Percentiles rank a stretch among this genome's conserved stretches.
These are phyloP conservation scores for Sparidentex hasta DNA, from an alignment of 2,797 vertebrate species.

Conservation along the genomic window DNA sequence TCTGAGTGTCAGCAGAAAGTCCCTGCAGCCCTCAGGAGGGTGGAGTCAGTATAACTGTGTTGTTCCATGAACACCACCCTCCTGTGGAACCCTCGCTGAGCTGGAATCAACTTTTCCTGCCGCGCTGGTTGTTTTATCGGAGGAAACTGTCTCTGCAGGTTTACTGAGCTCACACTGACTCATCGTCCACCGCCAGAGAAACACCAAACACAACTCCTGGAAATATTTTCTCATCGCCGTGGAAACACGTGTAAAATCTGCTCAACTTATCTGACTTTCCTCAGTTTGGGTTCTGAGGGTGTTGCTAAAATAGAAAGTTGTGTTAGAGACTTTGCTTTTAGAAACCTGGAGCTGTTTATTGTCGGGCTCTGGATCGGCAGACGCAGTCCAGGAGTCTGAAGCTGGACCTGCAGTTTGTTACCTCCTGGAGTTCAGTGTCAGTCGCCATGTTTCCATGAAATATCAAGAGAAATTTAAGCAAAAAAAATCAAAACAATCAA, in stretches of 20 bases:
- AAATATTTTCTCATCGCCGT: not conserved
- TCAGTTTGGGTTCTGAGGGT: not conserved
- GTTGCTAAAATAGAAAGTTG: conserved; percentile 1
- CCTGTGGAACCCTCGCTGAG: too few relatives aligned
- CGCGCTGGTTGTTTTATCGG: not conserved
- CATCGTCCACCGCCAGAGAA: not conserved
- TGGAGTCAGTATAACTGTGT: too few relatives aligned
- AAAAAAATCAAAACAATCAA: too few relatives aligned
- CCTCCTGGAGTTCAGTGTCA: too few relatives aligned
- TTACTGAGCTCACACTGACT: not conserved
- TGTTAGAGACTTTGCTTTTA: not conserved
- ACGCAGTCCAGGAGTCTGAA: too few relatives aligned
- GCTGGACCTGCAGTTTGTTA: too few relatives aligned
- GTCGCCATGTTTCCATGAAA: too few relatives aligned
- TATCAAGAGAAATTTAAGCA: too few relatives aligned
- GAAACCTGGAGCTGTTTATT: not conserved
- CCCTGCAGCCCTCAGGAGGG: too few relatives aligned
- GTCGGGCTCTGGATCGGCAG: too few relatives aligned
- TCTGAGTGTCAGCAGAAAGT: too few relatives aligned
- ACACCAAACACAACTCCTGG: not conserved
- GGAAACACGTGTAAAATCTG: not conserved
- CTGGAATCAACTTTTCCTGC: not conserved
- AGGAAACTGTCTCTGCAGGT: not conserved
- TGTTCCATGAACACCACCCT: too few relatives aligned
- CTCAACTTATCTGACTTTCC: not conserved